Conservation (phyloP, 1,140 invertebrate species). For the Dermatophagoides farinae region DNA sequence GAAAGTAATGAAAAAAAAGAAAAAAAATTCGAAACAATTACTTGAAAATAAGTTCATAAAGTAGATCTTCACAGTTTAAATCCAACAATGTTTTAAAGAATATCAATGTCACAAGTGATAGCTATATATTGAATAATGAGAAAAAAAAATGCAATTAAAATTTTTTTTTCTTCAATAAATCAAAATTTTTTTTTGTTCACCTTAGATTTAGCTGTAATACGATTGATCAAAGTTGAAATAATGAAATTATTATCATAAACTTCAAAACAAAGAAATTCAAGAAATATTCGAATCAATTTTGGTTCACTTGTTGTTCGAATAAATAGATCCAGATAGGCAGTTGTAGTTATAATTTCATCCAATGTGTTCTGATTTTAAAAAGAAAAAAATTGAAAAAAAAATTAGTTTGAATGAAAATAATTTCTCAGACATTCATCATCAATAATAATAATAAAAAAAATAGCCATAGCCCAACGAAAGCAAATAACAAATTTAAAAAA, state of each 20-base stretch:
- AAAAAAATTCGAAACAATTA: conserved; percentile 22
- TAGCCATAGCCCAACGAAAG: background rate
- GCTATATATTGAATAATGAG: conserved; percentile 33
- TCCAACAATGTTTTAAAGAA: conserved; percentile 75
- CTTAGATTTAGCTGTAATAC: conserved; percentile 47
- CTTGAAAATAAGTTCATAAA: conserved; percentile 71
- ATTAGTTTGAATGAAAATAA: background rate
- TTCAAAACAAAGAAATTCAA: conserved; percentile 63
- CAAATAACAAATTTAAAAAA: conserved; percentile 2
- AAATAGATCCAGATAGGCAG: conserved; percentile 73
- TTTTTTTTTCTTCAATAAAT: background rate
- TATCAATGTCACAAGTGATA: conserved; percentile 70
- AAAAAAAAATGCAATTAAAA: background rate
- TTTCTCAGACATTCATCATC: background rate
- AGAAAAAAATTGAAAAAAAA: conserved; percentile 35
- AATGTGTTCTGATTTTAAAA: conserved; percentile 33
- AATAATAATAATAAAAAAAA: background rate
- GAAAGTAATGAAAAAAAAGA: background rate
- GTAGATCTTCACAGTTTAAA: conserved; percentile 89
- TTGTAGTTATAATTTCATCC: conserved; percentile 69
- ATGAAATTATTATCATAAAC: conserved; percentile 57
- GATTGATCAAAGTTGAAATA: conserved; percentile 50
- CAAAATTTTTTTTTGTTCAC: conserved; percentile 25
- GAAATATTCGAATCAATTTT: conserved; percentile 52
- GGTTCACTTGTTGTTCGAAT: conserved; percentile 64